These are phyloP conservation scores for Entelurus aequoreus DNA, from an alignment of 2,113 vertebrate genomes.

Conservation along the genomic window DNA sequence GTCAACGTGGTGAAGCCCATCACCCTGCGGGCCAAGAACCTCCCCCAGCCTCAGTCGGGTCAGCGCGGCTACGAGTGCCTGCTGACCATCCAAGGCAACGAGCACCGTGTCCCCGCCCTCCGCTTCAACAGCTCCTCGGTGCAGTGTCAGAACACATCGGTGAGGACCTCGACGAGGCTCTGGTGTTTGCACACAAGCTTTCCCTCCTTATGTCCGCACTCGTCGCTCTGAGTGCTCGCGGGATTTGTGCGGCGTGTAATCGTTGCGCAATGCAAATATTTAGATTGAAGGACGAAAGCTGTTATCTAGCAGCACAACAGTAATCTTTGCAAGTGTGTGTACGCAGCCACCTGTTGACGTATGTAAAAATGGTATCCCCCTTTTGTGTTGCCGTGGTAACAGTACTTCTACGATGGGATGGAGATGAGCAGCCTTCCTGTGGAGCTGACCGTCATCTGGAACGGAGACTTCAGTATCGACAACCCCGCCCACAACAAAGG, in stretches of 20 bases:
- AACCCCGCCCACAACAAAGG: constrained; percentile 97
- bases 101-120: constrained; percentile 89
- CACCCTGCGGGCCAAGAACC: constrained; percentile 91
- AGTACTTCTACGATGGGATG: constrained; percentile 97
- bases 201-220: constrained; percentile 63
- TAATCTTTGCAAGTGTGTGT: constrained; percentile 27
- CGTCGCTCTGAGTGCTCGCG: constrained; percentile 34
- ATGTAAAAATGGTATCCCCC: constrained; percentile 9
- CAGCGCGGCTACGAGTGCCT: constrained; percentile 94
- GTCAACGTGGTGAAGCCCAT: constrained; percentile 96
- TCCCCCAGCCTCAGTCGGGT: constrained; percentile 96
- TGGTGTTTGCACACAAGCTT: constrained; percentile 60
- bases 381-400: constrained; percentile 40
- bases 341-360: constrained; percentile 42
- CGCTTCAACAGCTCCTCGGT: constrained; percentile 98
- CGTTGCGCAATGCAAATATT: constrained; percentile 56
- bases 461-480: constrained; percentile 97
- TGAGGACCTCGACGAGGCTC: constrained; percentile 63
- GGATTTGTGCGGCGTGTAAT: constrained; percentile 45
- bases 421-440: constrained; percentile 95
- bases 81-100: constrained; percentile 86
- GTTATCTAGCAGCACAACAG: constrained; percentile 42
- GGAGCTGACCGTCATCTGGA: constrained; percentile 96
- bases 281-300: constrained; percentile 48
- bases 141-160: constrained; percentile 98